Conservation (phyloP, 2,113 vertebrate species). For the Hippopotamus amphibius region DNA sequence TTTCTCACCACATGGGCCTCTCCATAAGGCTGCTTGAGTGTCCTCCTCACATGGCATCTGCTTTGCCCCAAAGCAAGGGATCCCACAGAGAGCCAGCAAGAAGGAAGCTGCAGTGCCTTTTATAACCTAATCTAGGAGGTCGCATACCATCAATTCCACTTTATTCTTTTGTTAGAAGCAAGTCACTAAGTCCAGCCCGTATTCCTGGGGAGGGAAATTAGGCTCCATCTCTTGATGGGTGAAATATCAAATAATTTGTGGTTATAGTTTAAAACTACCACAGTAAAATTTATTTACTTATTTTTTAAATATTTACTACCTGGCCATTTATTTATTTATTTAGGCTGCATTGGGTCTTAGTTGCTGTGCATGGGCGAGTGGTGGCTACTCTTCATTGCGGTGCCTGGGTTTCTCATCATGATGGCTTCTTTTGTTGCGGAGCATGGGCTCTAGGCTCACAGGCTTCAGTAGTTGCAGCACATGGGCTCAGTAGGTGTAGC, state of each 20-base stretch:
- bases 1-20: not conserved
- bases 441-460: too few species aligned
- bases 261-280: not conserved
- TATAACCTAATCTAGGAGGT: not conserved
- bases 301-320: too few species aligned
- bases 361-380: too few species aligned
- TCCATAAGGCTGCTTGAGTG: not conserved
- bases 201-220: not conserved
- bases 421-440: too few species aligned
- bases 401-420: too few species aligned
- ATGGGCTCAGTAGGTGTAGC: too few species aligned
- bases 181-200: not conserved
- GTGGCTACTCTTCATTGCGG: too few species aligned
- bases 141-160: not conserved
- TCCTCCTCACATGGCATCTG: not conserved
- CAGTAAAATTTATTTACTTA: not conserved
- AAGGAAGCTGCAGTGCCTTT: not conserved
- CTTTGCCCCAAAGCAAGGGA: not conserved
- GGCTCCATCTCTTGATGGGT: not conserved
- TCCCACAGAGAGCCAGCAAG: not conserved
- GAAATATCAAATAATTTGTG: not conserved
- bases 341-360: too few species aligned
- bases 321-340: too few species aligned
- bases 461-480: too few species aligned
- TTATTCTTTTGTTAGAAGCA: not conserved